Percentiles rank a stretch among this genome's conserved stretches.
Evolutionary conservation across 2,888 invertebrate genomes (phyloP).

Genomic region (Lapara coniferarum): DNA sequence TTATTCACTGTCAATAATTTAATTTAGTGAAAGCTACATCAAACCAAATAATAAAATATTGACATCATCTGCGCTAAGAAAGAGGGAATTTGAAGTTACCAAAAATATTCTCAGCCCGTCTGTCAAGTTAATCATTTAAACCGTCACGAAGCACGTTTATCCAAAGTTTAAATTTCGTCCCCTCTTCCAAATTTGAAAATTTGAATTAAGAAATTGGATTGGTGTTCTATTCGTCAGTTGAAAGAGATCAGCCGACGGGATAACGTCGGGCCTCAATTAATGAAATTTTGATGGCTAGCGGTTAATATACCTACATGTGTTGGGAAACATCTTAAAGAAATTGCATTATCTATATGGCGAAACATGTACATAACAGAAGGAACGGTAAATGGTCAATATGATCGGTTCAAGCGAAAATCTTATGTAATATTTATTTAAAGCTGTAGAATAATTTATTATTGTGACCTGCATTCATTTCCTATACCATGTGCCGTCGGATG

Average conservation of each 20-base stretch:
- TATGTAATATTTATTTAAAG: too few relatives aligned
- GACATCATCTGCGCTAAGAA: too few relatives aligned
- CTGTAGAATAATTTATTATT: too few relatives aligned
- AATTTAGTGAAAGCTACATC: too few relatives aligned
- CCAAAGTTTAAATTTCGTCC: conserved; percentile 50
- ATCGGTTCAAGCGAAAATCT: too few relatives aligned
- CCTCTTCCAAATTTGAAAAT: conserved; percentile 51
- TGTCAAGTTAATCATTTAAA: conserved; percentile 33
- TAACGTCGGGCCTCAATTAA: conserved; percentile 28
- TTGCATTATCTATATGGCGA: not conserved
- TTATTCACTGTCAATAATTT: too few relatives aligned
- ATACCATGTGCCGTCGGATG: too few relatives aligned
- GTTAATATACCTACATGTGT: conserved; percentile 25
- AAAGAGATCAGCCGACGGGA: conserved; percentile 41
- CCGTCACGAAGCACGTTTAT: conserved; percentile 36
- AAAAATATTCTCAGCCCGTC: not conserved
- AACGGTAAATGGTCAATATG: too few relatives aligned
- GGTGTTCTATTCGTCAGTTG: conserved; percentile 44
- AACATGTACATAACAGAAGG: not conserved
- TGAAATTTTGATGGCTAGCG: conserved; percentile 2
- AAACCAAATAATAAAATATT: too few relatives aligned
- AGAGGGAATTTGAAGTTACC: too few relatives aligned
- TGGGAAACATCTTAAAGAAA: conserved; percentile 12
- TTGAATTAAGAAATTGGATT: conserved; percentile 63
- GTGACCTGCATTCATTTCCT: too few relatives aligned